These are phyloP conservation scores for Takifugu flavidus DNA, from an alignment of 2,113 vertebrate species.

Conservation along the genomic window DNA sequence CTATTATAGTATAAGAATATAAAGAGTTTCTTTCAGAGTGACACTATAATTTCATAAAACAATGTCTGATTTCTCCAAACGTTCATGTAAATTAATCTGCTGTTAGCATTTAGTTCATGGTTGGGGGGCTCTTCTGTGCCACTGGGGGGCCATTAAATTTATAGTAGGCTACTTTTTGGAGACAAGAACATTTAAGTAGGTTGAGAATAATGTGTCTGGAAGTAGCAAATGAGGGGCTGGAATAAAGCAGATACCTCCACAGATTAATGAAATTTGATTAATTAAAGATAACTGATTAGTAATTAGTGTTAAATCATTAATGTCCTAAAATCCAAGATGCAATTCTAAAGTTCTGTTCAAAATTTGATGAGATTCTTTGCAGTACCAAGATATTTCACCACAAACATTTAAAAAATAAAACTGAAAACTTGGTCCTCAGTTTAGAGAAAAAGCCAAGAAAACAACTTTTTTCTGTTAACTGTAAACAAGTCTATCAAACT, in stretches of 20 bases:
- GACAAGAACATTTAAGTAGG: slow-evolving; percentile 48
- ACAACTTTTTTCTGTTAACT: too few relatives aligned
- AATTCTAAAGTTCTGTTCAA: too few relatives aligned
- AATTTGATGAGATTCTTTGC: too few relatives aligned
- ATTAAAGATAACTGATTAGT: background rate
- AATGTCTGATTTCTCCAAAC: slow-evolving; percentile 21
- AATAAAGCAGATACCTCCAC: background rate
- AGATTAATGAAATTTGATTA: slow-evolving; percentile 52
- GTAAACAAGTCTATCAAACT: too few relatives aligned
- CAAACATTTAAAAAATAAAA: too few relatives aligned
- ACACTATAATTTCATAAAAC: slow-evolving; percentile 7
- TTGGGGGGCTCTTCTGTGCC: slow-evolving; percentile 43
- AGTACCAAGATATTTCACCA: too few relatives aligned
- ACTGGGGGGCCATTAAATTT: slow-evolving; percentile 68
- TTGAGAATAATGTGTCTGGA: slow-evolving; percentile 50
- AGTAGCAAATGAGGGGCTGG: too few relatives aligned
- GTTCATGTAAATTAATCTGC: slow-evolving; percentile 58
- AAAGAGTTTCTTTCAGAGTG: slow-evolving; percentile 5
- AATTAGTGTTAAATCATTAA: too few relatives aligned
- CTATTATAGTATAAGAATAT: background rate
- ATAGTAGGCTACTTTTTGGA: slow-evolving; percentile 57
- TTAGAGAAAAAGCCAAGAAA: too few relatives aligned
- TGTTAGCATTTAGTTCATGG: slow-evolving; percentile 55
- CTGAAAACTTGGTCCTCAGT: too few relatives aligned
- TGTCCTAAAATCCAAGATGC: too few relatives aligned